Base-by-base conservation (phyloP, 2,888 invertebrate species). In the Cheilosia grossa region DNA sequence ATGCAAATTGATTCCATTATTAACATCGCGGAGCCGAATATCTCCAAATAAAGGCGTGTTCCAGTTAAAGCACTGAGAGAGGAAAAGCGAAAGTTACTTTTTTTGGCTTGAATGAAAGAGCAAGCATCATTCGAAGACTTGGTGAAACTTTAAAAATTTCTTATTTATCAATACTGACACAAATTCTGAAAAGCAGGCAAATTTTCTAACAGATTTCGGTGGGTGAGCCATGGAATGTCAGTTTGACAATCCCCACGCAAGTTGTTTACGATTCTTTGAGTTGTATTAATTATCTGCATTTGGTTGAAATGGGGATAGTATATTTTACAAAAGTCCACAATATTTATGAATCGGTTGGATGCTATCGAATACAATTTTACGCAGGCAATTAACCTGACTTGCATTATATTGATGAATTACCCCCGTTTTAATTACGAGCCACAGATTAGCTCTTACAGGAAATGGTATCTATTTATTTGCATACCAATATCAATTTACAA, bases 41-140 rank as follows among this genome's bases (percentile, higher is more conserved):
- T 56, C 64, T 37, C 74, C 54, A 74, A 74, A 74, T 64, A 64
- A 56, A 74, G 74, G 74, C 64, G 74, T 37, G 74, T 37, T 56
- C 64, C 53, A 56, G 56, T 37, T 56, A 56, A 30, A 47, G 64
- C 56, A 63, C 2, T 40, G 33, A 33, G 37, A 40, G 54, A 74
- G 56, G 27, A 74, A 74, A 74, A 74, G 47, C 74, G 74, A 74
- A 74, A 74, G 74, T 64, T 40, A 63, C 21, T 63, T 54, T 40
- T 53, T 63, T 47, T 40, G 33, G 3, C 27, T 61, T 56, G 17
- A 47, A 37, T 51, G 33, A 10, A 33, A 49, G 13, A 33, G n/a
- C 10, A 44, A 49, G 21, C 56, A 4, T 40, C 17, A 13, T 27
- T 40, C 44, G 30, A 69, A 56, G 42, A 53, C 27, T 24, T 19